Conservation (phyloP, 2,888 invertebrate genomes). For the Callyntrura sp. region DNA sequence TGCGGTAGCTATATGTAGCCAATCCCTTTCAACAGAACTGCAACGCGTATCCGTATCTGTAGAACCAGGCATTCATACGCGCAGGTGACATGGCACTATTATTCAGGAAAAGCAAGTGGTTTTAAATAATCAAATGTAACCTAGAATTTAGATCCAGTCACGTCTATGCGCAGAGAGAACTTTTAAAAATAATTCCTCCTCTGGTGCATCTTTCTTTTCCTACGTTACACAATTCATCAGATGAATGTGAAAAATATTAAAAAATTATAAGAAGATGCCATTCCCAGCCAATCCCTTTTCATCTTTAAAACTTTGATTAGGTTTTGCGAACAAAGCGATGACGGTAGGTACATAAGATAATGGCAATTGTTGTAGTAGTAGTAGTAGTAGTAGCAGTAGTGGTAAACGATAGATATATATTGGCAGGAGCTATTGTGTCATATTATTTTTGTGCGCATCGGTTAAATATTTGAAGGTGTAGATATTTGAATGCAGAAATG, state of each 20-base stretch:
- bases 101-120: conserved; percentile 17
- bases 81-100: neutral
- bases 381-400: neutral
- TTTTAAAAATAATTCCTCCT: conserved; percentile 19
- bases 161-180: conserved; percentile 20
- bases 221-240: conserved; percentile 1
- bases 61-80: neutral
- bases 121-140: conserved; percentile 35
- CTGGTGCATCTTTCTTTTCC: neutral
- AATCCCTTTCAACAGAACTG: neutral
- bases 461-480: conserved; percentile 1
- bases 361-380: neutral
- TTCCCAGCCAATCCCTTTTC: neutral
- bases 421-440: conserved; percentile 34
- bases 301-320: neutral
- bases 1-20: conserved; percentile 34
- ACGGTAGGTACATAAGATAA: neutral
- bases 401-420: neutral
- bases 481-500: conserved; percentile 14
- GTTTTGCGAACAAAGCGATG: neutral
- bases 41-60: neutral
- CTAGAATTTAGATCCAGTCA: conserved; percentile 63
- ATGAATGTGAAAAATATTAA: too few relatives aligned
- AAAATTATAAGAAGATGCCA: neutral
- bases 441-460: neutral